A percentile compares a stretch with the other conserved stretches of the same genome.
Conservation (phyloP, 2,797 vertebrate species). For the Rousettus madagascariensis region DNA sequence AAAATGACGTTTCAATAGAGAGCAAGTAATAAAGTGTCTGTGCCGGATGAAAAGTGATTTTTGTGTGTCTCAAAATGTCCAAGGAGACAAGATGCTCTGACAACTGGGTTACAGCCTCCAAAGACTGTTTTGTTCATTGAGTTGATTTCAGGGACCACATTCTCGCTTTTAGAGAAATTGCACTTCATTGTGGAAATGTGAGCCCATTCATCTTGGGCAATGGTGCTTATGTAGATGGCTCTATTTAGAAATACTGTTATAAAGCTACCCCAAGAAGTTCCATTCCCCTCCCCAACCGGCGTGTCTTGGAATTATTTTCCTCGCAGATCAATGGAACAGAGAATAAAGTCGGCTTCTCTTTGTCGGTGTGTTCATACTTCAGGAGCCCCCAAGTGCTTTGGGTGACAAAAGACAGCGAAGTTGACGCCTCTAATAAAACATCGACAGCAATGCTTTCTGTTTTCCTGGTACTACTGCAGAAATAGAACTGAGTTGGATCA, state of each 20-base stretch:
- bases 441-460: conserved; percentile 41
- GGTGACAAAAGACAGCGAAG: conserved; percentile 58
- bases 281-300: conserved; percentile 59
- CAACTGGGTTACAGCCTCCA: not conserved
- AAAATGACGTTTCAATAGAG: not conserved
- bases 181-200: conserved; percentile 33
- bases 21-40: not conserved
- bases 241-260: conserved; percentile 54
- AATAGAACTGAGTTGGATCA: conserved; percentile 57
- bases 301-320: conserved; percentile 55
- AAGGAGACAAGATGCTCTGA: not conserved
- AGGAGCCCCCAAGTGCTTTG: conserved; percentile 66
- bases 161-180: conserved; percentile 16
- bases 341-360: conserved; percentile 57
- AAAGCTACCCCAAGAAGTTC: conserved; percentile 48
- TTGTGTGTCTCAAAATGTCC: not conserved
- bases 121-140: not conserved
- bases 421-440: conserved; percentile 66
- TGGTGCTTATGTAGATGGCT: conserved; percentile 46
- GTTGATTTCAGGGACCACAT: not conserved
- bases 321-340: conserved; percentile 68
- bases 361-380: conserved; percentile 46
- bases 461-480: conserved; percentile 44
- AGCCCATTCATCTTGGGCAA: not conserved
- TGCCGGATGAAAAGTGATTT: not conserved